Evolutionary conservation across 2,888 invertebrate genomes (phyloP).

Genomic region (Furcula furcula): DNA sequence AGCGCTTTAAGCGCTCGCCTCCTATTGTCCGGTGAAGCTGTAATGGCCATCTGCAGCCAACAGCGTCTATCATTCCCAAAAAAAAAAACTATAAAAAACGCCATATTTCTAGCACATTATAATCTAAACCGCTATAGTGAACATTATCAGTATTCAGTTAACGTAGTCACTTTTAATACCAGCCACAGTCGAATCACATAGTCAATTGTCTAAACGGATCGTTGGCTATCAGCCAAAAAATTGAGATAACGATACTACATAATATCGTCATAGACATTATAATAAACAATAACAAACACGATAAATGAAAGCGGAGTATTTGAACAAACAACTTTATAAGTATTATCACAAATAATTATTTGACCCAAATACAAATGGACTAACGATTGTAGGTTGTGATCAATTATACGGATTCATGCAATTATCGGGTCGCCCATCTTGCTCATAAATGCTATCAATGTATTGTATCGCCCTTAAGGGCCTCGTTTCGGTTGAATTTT

Average conservation of each 20-base stretch:
- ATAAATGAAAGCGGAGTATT: slow-evolving; percentile 26
- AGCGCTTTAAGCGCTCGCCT: too few species aligned
- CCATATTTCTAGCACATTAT: too few species aligned
- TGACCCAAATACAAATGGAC: slow-evolving; percentile 48
- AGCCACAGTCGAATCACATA: too few species aligned
- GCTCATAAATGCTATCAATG: slow-evolving; percentile 47
- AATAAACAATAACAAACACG: slow-evolving; percentile 6
- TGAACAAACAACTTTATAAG: slow-evolving; percentile 20
- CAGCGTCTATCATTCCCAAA: too few species aligned
- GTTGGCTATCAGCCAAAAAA: background rate
- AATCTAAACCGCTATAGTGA: too few species aligned
- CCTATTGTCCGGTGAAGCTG: too few species aligned
- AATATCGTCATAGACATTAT: background rate
- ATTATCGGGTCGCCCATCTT: slow-evolving; percentile 57
- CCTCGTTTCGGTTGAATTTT: too few species aligned
- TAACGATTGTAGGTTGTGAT: slow-evolving; percentile 31
- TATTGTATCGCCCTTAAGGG: slow-evolving; percentile 27
- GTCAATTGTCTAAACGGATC: background rate
- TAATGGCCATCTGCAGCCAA: too few species aligned
- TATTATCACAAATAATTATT: slow-evolving; percentile 42
- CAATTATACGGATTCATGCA: slow-evolving; percentile 41
- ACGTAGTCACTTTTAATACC: too few species aligned
- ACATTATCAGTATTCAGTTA: too few species aligned
- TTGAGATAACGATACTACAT: background rate
- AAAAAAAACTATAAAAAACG: too few species aligned